A percentile compares a stretch with the other conserved stretches of the same genome.
Evolutionary conservation across 2,888 invertebrate species (phyloP).

Genomic region (Physocephala rufipes): DNA sequence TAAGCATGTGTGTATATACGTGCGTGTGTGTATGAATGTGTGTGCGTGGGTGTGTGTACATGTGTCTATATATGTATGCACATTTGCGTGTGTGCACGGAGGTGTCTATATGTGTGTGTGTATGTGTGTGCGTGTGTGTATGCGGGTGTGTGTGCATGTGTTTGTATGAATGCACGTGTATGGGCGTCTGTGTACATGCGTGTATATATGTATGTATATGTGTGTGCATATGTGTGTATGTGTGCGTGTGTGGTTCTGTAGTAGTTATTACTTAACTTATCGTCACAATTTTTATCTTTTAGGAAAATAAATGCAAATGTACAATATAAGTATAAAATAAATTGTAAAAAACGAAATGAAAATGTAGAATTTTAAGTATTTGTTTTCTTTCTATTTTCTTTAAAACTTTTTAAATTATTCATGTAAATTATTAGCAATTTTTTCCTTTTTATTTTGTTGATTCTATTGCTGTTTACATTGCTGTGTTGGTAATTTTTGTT

Average conservation of each 20-base stretch:
- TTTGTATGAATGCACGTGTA: constrained; percentile 23
- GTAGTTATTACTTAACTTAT: constrained; percentile 13
- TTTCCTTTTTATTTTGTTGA: constrained; percentile 9
- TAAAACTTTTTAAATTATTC: constrained; percentile 34
- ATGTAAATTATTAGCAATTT: constrained; percentile 4
- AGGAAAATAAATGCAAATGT: constrained; percentile 25
- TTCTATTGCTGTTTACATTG: constrained; percentile 7
- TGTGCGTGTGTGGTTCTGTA: neutral
- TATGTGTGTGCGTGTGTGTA: neutral
- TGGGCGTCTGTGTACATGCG: constrained; percentile 22
- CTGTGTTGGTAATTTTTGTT: neutral
- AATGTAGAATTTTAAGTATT: too few relatives aligned
- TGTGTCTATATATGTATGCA: neutral
- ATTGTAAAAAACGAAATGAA: too few relatives aligned
- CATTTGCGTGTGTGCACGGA: constrained; percentile 10
- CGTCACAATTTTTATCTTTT: constrained; percentile 17
- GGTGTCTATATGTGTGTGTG: neutral
- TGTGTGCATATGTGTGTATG: neutral
- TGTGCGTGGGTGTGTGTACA: neutral
- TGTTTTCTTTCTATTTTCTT: too few relatives aligned
- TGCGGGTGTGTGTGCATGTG: neutral
- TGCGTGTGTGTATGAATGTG: constrained; percentile 1
- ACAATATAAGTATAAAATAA: too few relatives aligned
- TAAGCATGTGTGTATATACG: too few relatives aligned
- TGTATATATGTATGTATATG: neutral